Base-by-base conservation (phyloP, 2,888 invertebrate genomes). In the Nematopogon swammerdamellus region DNA sequence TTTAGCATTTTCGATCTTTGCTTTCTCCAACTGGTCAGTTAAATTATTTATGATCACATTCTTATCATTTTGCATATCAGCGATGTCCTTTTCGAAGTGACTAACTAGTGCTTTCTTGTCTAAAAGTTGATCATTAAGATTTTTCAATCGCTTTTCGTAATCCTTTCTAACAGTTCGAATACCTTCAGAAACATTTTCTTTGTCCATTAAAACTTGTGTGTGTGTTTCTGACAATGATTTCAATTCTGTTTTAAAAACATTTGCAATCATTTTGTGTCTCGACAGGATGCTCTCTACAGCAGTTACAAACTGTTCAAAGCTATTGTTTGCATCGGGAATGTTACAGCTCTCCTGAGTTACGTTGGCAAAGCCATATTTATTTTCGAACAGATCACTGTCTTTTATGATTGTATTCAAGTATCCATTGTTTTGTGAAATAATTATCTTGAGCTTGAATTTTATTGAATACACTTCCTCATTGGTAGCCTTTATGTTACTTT, bases 1-100 rank as follows among this genome's bases (percentile, higher is more conserved):
- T 46, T 51, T 50, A 45, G 54, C 50, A 25, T 54, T 29, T 42
- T 49, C 46, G 10, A 55, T 50, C n/a, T 51, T 19, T 25, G 52
- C 29, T 46, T 47, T 19, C 29, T 30, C 36, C 8, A 47, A 47
- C 42, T 30, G 17, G 11, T 14, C 20, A 18, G 3, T 47, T 5
- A 47, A n/a, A 14, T 25, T 19, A 11, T 36, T 14, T 8, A 36
- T 36, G 3, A 36, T 36, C 8, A 14, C 8, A 36, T 36, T 36
- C 11, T 36, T 36, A 14, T 36, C 36, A 14, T 36, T 14, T 14
- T 14, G 3, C n/a, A 36, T 36, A 14, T 8, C 11, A 14, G 8
- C 11, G 11, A 14, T 36, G 14, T 14, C 36, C n/a, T 36, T 36
- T 36, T 36, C 36, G 3, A 36, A 14, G 11, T 36, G 36, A 36